These are phyloP conservation scores for Manis crassicaudata DNA, from an alignment of 2,797 vertebrate genomes.

Conservation along the genomic window DNA sequence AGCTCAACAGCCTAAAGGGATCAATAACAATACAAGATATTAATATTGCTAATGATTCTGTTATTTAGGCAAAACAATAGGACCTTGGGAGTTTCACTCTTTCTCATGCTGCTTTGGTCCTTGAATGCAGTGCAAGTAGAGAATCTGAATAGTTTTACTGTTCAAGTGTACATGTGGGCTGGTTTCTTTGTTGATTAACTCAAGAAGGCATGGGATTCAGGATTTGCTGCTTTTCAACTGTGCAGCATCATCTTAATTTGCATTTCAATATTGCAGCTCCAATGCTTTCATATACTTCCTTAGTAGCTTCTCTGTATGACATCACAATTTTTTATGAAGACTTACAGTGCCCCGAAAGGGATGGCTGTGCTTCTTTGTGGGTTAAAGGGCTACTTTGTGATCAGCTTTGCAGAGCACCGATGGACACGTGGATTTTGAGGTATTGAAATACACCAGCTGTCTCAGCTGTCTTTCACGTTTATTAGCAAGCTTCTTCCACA, in stretches of 20 bases:
- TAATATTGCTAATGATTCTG: neutral
- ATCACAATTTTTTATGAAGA: neutral
- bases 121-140: neutral
- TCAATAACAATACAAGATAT: neutral
- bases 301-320: neutral
- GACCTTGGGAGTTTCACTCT: neutral
- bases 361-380: neutral
- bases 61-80: neutral
- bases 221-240: neutral
- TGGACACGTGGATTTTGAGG: neutral
- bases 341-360: neutral
- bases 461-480: neutral
- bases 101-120: neutral
- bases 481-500: neutral
- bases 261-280: neutral
- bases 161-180: neutral
- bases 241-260: neutral
- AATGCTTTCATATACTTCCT: neutral
- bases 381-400: neutral
- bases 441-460: neutral
- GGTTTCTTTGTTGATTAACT: neutral
- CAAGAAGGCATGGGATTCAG: neutral
- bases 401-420: accelerated
- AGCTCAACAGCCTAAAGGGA: neutral
- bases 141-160: neutral